Conservation (phyloP, 2,113 vertebrate genomes). For the Solea senegalensis region DNA sequence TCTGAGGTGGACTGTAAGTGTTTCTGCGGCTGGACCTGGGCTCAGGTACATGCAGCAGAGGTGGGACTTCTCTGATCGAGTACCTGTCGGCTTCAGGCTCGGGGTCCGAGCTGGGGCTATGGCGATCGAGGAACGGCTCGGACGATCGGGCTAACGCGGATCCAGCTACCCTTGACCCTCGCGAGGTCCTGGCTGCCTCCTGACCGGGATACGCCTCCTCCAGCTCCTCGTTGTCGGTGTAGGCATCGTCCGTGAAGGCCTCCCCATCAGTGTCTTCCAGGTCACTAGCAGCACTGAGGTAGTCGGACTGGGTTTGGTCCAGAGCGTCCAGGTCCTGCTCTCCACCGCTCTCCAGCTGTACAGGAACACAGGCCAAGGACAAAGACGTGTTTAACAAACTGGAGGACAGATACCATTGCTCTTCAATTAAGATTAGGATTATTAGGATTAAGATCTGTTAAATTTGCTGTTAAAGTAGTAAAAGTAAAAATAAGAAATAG, state of each 20-base stretch:
- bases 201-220: slow-evolving; percentile 80
- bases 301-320: slow-evolving; percentile 77
- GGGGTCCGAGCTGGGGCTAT: slow-evolving; percentile 21
- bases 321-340: slow-evolving; percentile 84
- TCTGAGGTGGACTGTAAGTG: slow-evolving; percentile 35
- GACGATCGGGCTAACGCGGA: slow-evolving; percentile 65
- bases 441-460: too few species aligned
- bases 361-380: background rate
- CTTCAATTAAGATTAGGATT: too few species aligned
- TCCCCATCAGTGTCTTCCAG: slow-evolving; percentile 93
- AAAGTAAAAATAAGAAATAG: too few species aligned
- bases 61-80: slow-evolving; percentile 61
- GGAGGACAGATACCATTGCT: too few species aligned
- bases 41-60: slow-evolving; percentile 64
- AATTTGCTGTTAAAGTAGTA: too few species aligned
- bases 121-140: slow-evolving; percentile 60
- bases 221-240: slow-evolving; percentile 86
- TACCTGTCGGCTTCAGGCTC: slow-evolving; percentile 5
- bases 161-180: slow-evolving; percentile 14
- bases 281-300: slow-evolving; percentile 94
- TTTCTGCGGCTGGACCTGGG: slow-evolving; percentile 4
- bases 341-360: slow-evolving; percentile 82
- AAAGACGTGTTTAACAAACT: too few species aligned
- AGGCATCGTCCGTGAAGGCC: slow-evolving; percentile 78
- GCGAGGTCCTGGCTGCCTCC: slow-evolving; percentile 54